Evolutionary conservation across 2,888 invertebrate genomes (phyloP).

Genomic region (Sesia bembeciformis): DNA sequence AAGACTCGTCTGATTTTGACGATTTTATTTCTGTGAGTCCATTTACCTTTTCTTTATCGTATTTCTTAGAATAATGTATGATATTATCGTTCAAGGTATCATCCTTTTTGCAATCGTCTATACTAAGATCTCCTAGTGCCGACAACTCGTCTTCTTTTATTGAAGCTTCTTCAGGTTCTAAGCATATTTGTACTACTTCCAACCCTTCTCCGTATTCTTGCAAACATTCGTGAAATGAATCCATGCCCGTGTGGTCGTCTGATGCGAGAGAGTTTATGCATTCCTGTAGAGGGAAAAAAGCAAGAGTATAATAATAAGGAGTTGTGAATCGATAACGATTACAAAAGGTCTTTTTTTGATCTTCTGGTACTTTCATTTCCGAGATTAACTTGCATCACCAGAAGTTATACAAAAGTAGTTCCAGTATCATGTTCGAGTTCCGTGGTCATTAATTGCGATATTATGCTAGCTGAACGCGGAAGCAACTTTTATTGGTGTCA

Average conservation of each 20-base stretch:
- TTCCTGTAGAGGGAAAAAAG: slow-evolving; percentile 36
- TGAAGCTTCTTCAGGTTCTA: slow-evolving; percentile 74
- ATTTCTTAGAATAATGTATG: slow-evolving; percentile 20
- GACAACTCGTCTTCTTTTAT: slow-evolving; percentile 69
- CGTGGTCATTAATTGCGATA: no score
- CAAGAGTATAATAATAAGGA: not conserved
- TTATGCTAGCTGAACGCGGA: no score
- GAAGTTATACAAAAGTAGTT: no score
- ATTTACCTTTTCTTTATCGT: slow-evolving; percentile 30
- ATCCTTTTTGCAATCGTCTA: slow-evolving; percentile 45
- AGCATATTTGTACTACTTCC: slow-evolving; percentile 76
- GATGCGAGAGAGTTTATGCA: slow-evolving; percentile 72
- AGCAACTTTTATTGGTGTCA: no score
- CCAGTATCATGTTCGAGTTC: no score
- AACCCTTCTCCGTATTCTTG: slow-evolving; percentile 78
- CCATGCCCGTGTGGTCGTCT: slow-evolving; percentile 77
- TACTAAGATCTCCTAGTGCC: slow-evolving; percentile 56
- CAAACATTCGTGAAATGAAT: slow-evolving; percentile 78
- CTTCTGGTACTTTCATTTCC: not conserved
- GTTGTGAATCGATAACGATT: no score
- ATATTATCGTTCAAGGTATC: slow-evolving; percentile 20
- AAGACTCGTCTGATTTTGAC: slow-evolving; percentile 58
- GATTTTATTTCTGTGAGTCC: slow-evolving; percentile 41
- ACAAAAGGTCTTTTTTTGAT: no score
- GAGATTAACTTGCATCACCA: not conserved